phyloP scores from a whole-genome alignment of 2,888 invertebrate genomes.

The Epistrophe grossulariae region DNA sequence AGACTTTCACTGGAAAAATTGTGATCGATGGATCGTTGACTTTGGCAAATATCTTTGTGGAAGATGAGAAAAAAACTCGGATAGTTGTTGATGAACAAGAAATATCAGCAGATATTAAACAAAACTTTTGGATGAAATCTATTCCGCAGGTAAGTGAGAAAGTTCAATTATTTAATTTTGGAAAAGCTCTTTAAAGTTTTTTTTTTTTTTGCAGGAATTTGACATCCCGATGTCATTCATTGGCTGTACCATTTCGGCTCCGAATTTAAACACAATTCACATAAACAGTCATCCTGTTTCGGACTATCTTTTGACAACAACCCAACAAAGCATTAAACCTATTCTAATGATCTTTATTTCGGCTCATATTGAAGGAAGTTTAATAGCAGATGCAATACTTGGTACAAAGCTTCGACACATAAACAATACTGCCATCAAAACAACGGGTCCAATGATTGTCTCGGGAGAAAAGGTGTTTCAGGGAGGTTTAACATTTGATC shows the following conservation, averaged over 20 bases:
- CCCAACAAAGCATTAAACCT: slow-evolving; percentile 42
- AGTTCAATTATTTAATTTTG: not conserved
- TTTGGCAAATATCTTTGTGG: slow-evolving; percentile 77
- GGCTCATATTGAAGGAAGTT: slow-evolving; percentile 77
- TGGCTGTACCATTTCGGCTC: slow-evolving; percentile 77
- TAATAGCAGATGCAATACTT: slow-evolving; percentile 76
- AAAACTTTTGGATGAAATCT: slow-evolving; percentile 77
- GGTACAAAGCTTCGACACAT: slow-evolving; percentile 78
- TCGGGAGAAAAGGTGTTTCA: slow-evolving; percentile 79
- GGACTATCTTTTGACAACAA: slow-evolving; percentile 78
- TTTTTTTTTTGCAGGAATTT: slow-evolving; percentile 76
- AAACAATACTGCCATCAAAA: slow-evolving; percentile 77
- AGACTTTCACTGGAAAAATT: slow-evolving; percentile 80
- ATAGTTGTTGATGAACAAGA: slow-evolving; percentile 70
- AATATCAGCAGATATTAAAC: slow-evolving; percentile 75
- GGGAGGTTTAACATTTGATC: slow-evolving; percentile 75
- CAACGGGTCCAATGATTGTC: slow-evolving; percentile 77
- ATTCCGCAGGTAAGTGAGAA: slow-evolving; percentile 78
- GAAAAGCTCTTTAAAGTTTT: slow-evolving; percentile 4
- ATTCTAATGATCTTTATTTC: slow-evolving; percentile 79
- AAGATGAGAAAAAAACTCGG: slow-evolving; percentile 64
- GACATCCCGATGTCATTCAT: slow-evolving; percentile 76
- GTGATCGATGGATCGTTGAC: slow-evolving; percentile 80
- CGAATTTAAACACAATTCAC: slow-evolving; percentile 75
- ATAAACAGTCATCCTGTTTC: slow-evolving; percentile 77